phyloP scores from a whole-genome alignment of 2,888 invertebrate genomes.

The Neoscelio sp. region DNA sequence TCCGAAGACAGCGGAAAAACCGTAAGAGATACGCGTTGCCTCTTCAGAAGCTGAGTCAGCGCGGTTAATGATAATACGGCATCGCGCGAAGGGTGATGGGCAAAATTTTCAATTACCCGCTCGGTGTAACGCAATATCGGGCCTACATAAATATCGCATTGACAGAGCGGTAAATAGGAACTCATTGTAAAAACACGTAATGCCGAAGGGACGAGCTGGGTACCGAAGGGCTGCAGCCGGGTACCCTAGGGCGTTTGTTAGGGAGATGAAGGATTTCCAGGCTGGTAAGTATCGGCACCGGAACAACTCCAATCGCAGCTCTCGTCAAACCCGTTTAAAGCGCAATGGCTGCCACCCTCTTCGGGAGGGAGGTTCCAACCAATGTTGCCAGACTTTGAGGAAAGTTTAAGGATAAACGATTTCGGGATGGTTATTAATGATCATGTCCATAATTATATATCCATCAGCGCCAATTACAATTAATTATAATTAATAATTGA shows the following conservation, averaged over 20 bases:
- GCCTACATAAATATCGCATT: constrained; percentile 81
- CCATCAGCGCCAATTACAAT: too few species aligned
- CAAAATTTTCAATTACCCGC: constrained; percentile 81
- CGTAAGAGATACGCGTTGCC: too few species aligned
- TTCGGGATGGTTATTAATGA: constrained; percentile 20
- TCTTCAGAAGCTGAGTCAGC: constrained; percentile 77
- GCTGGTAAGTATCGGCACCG: constrained; percentile 59
- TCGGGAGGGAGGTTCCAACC: constrained; percentile 46
- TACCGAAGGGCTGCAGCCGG: constrained; percentile 69
- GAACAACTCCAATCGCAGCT: constrained; percentile 64
- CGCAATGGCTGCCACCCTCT: constrained; percentile 65
- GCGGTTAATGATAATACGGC: constrained; percentile 66
- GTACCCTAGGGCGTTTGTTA: constrained; percentile 70
- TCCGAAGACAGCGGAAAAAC: too few species aligned
- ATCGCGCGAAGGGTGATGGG: constrained; percentile 67
- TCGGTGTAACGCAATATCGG: constrained; percentile 79
- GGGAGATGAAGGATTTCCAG: constrained; percentile 64
- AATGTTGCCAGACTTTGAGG: constrained; percentile 56
- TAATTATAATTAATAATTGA: constrained; percentile 44
- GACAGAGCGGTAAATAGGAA: constrained; percentile 81
- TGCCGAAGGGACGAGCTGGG: constrained; percentile 63
- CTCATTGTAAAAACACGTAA: constrained; percentile 81
- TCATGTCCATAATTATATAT: constrained; percentile 29
- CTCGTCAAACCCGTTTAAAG: constrained; percentile 60
- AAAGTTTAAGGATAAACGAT: constrained; percentile 41